phyloP scores from a whole-genome alignment of 2,888 invertebrate species.

The Parnassius mnemosyne region DNA sequence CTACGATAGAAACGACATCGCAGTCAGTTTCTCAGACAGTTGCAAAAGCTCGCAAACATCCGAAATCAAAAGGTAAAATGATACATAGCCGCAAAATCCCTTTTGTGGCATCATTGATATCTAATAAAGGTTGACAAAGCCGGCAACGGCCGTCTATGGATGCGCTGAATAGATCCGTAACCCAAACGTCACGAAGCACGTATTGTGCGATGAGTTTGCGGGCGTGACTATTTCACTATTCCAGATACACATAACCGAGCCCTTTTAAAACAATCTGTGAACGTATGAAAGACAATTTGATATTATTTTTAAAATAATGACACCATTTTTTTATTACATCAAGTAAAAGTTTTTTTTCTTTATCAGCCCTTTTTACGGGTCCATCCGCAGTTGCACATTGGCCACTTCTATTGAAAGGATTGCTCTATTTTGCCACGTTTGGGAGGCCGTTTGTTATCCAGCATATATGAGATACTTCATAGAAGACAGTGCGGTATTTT shows the following conservation, averaged over 20 bases:
- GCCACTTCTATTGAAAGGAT: too few relatives aligned
- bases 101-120: constrained; percentile 46
- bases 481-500: too few relatives aligned
- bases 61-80: constrained; percentile 31
- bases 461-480: too few relatives aligned
- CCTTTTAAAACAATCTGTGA: constrained; percentile 20
- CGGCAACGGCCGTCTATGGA: constrained; percentile 28
- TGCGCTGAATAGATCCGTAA: constrained; percentile 32
- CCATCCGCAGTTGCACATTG: too few relatives aligned
- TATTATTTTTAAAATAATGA: too few relatives aligned
- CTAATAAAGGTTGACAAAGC: constrained; percentile 43
- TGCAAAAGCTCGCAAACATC: constrained; percentile 19
- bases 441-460: too few relatives aligned
- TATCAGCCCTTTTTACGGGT: too few relatives aligned
- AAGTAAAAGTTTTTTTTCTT: too few relatives aligned
- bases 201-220: constrained; percentile 48
- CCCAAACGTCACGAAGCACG: constrained; percentile 38
- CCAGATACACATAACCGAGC: constrained; percentile 6
- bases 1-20: neutral
- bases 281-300: neutral
- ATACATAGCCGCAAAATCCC: constrained; percentile 34
- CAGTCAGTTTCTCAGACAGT: constrained; percentile 14
- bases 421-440: too few relatives aligned
- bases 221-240: constrained; percentile 43
- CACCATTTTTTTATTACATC: too few relatives aligned